Base-by-base conservation (phyloP, 2,888 invertebrate species). In the Pseudococcus viburni region DNA sequence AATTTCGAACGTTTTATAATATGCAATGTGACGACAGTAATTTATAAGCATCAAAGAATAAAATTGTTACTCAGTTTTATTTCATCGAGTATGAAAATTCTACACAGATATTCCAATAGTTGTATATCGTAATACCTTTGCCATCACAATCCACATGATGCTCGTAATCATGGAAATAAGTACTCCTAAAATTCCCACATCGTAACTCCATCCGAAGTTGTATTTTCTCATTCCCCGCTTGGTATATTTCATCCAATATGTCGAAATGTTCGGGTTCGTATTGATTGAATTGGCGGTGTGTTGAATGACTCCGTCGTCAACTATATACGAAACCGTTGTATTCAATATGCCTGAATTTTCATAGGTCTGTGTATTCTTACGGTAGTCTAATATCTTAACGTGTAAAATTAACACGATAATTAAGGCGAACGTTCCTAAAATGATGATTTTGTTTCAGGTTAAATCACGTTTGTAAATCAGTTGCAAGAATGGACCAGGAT, bases 391-490 rank as follows among this genome's bases (percentile, higher is more conserved):
- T 46, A 97, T 94, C 91, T 98, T 98, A 92, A 96, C 96, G 92
- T 98, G 97, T 91, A 98, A 97, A 91, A 98, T 98, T 93, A 96
- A 95, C 89, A 98, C 93, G 0, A 97, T 96, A 92, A 98, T 98
- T 90, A 97, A 94, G 39, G 97, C 96, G 92, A 98, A 98, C 1
- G 96, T 94, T 59, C 97, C 97, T 97, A 22, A 86, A 73, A 86
- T 73, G 0, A n/a, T 68, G 2, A 5, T 46, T 64, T 39, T 55
- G 55, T 85, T 84, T 68, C 68, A 88, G 51, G 39, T 51, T 68
- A 19, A 22, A 19, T 9, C 33, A 26, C 26, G 19, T n/a, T 46
- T 55, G 7, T 59, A 33, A 68, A 15, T 55, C 15, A 64, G 46
- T 33, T 42, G 68, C 11, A 48, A 46, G n/a, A 68, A 48, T 48